Conservation (phyloP, 2,888 invertebrate genomes). For the Rhogogaster chlorosoma region DNA sequence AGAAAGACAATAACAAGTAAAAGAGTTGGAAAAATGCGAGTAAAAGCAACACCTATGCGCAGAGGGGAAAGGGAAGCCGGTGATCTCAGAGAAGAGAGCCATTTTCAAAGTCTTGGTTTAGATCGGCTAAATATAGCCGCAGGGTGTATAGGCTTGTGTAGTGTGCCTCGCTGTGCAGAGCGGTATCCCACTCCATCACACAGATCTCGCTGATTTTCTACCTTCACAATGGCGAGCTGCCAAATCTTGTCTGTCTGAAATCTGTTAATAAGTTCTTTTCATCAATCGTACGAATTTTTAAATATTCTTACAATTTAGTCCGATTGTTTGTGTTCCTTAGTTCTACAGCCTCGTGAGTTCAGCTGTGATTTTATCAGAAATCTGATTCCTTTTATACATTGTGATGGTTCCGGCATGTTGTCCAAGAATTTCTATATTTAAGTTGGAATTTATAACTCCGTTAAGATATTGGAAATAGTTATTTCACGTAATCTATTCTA, state of each 20-base stretch:
- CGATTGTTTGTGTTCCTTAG: not conserved
- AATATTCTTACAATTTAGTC: not conserved
- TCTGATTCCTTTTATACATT: not conserved
- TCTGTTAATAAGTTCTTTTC: conserved; percentile 61
- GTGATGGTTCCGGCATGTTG: conserved; percentile 8
- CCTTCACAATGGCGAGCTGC: conserved; percentile 70
- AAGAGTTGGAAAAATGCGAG: not conserved
- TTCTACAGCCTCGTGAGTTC: not conserved
- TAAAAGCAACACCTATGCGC: conserved; percentile 27
- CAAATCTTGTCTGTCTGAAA: conserved; percentile 68
- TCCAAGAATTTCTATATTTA: conserved; percentile 42
- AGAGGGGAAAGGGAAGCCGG: conserved; percentile 52
- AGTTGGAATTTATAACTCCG: conserved; percentile 22
- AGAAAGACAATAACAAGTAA: not conserved
- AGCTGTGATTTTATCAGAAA: not conserved
- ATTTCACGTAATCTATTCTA: not conserved
- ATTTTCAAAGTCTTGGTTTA: conserved; percentile 77
- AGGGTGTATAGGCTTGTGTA: conserved; percentile 72
- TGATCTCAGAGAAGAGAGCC: conserved; percentile 70
- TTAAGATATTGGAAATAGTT: not conserved
- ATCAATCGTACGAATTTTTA: conserved; percentile 16
- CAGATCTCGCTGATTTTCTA: conserved; percentile 71
- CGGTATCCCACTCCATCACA: conserved; percentile 70
- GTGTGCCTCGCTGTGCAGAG: conserved; percentile 71
- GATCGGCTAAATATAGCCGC: conserved; percentile 76